Conservation (phyloP, 1,140 invertebrate genomes). For the Sitobion miscanthi region DNA sequence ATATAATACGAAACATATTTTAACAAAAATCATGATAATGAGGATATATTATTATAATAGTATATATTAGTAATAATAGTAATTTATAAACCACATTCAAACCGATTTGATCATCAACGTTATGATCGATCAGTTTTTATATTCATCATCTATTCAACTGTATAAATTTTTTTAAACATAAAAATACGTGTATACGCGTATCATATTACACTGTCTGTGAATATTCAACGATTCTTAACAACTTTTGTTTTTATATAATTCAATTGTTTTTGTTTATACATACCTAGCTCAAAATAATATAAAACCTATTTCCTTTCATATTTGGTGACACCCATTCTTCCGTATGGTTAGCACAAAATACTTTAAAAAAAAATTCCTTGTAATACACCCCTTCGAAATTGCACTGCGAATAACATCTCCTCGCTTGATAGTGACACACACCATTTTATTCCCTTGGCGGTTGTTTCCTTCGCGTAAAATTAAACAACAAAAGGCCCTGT, state of each 20-base stretch:
- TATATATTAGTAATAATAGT: not conserved
- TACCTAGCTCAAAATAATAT: not conserved
- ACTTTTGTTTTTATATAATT: not conserved
- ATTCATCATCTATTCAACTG: not conserved
- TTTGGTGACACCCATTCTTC: not conserved
- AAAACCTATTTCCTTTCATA: conserved; percentile 13
- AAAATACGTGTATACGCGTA: not conserved
- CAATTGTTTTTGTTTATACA: not conserved
- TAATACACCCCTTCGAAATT: not conserved
- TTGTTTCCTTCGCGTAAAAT: not conserved
- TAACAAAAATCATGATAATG: not conserved
- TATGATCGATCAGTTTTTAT: not conserved
- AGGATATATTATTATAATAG: not conserved
- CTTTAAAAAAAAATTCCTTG: conserved; percentile 11
- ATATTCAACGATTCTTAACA: not conserved
- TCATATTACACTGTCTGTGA: not conserved
- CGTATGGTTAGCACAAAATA: not conserved
- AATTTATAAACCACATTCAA: not conserved
- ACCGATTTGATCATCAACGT: not conserved
- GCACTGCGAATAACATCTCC: not conserved
- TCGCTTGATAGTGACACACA: not conserved
- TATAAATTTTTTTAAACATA: not conserved
- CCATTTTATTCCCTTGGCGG: conserved; percentile 2
- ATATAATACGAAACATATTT: not conserved
- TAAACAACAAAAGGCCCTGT: not conserved